Conservation (phyloP, 2,113 vertebrate species). For the Notothenia coriiceps region DNA sequence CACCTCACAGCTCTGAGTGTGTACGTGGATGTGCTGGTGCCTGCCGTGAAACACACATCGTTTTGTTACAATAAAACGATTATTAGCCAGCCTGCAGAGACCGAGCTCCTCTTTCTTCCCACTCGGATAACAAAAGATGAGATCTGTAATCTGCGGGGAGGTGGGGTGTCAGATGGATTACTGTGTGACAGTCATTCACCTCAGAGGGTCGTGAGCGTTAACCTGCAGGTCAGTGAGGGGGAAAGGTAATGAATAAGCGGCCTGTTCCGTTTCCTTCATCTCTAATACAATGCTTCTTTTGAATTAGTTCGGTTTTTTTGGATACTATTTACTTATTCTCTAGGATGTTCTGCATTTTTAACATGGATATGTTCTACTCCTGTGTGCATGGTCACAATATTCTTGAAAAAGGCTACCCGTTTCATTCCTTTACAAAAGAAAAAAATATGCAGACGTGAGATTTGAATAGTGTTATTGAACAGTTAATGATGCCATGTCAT, state of each 20-base stretch:
- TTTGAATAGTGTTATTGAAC: neutral
- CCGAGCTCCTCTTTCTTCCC: slow-evolving; percentile 34
- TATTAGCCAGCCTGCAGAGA: slow-evolving; percentile 26
- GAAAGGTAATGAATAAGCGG: slow-evolving; percentile 10
- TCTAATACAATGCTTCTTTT: neutral
- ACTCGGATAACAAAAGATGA: slow-evolving; percentile 40
- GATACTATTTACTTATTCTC: neutral
- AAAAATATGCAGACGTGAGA: neutral
- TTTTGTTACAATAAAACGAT: slow-evolving; percentile 32
- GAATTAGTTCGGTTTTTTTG: neutral
- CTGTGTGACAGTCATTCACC: slow-evolving; percentile 1
- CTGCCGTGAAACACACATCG: slow-evolving; percentile 27
- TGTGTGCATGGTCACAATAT: neutral
- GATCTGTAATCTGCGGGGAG: slow-evolving; percentile 8
- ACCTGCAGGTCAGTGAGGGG: slow-evolving; percentile 9
- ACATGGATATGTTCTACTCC: too few species aligned
- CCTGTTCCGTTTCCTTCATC: neutral
- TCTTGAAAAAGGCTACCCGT: too few species aligned
- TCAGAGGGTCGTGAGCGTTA: neutral
- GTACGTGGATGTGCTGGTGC: neutral
- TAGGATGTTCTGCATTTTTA: neutral
- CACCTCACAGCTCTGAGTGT: neutral
- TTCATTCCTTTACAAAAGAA: too few species aligned
- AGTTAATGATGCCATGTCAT: neutral
- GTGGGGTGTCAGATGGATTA: slow-evolving; percentile 22